Conservation (phyloP, 1,140 invertebrate species). For the Grapholita molesta region DNA sequence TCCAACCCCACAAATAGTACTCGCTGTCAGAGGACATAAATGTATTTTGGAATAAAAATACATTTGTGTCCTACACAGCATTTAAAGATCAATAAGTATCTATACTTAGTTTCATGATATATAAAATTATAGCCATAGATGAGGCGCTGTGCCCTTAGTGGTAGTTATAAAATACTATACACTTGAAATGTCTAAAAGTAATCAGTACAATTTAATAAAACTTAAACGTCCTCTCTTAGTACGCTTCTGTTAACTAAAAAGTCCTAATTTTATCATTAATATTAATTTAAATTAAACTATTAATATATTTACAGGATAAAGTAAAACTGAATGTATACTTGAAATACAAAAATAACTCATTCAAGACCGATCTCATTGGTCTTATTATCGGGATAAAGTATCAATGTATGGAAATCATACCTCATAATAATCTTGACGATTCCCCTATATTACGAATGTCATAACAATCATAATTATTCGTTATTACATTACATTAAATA, state of each 20-base stretch:
- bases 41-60: not conserved
- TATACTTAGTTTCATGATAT: not conserved
- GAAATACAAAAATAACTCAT: conserved; percentile 37
- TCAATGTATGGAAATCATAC: not conserved
- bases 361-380: conserved; percentile 35
- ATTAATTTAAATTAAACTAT: conserved; percentile 45
- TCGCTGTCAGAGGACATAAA: not conserved
- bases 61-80: too few relatives aligned
- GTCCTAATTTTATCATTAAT: conserved; percentile 43
- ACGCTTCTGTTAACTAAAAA: conserved; percentile 42
- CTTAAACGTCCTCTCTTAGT: conserved; percentile 54
- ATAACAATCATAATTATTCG: too few relatives aligned
- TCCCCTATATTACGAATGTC: too few relatives aligned
- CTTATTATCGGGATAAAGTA: not conserved
- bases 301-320: conserved; percentile 44
- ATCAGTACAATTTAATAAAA: conserved; percentile 74
- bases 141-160: conserved; percentile 57
- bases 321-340: conserved; percentile 36
- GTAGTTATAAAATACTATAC: conserved; percentile 65
- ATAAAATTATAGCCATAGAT: conserved; percentile 48
- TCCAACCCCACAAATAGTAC: too few relatives aligned
- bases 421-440: not conserved
- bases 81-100: not conserved
- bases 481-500: too few relatives aligned
- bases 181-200: conserved; percentile 67